Evolutionary conservation across 2,113 vertebrate species (phyloP), one percentile per base, ranked within the genome.

Genomic region (Toxostoma redivivum): DNA sequence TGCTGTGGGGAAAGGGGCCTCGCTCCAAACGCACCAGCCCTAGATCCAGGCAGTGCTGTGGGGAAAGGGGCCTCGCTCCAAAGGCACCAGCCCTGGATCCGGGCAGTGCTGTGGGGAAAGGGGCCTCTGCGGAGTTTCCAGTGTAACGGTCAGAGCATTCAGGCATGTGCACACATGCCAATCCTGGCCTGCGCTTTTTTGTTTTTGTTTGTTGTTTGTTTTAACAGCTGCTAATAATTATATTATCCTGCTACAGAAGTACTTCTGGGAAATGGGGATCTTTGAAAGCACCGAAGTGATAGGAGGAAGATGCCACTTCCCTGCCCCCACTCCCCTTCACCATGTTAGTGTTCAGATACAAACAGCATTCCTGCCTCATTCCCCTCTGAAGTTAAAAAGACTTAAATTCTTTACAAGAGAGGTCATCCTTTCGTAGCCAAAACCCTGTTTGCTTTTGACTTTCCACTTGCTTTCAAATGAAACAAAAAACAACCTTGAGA

Each of bases 371-470:
- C 94, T 95, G 95, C 86, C 86, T 97, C 94, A 60, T 95, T 96
- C 97, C 88, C 86, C 95, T 97, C 97, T 89, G 77, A 97, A 98
- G 97, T 95, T 90, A 87, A 97, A 98, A 98, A 98, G 94, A 96
- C 95, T 97, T 93, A 97, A 98, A 98, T 98, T 98, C 98, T 98
- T 98, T 97, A 90, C 95, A 95, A 97, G 94, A 96, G 97, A 98
- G 98, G 98, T 98, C 98, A 98, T 97, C 96, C 94, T 94, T 97
- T 97, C 73, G 30, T 94, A 96, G 98, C 98, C 97, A 98, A 97
- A 98, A 91, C 95, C 83, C 95, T 98, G 96, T 97, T 98, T 98
- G 97, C 97, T 98, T 98, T 98, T 97, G 96, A 98, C 96, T 98
- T 97, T 97, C 95, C 95, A 97, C 96, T 97, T 88, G 81, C 95